Evolutionary conservation across 2,113 vertebrate species (phyloP), one percentile per base, ranked within the genome.

Genomic region (Burhinus bistriatus): DNA sequence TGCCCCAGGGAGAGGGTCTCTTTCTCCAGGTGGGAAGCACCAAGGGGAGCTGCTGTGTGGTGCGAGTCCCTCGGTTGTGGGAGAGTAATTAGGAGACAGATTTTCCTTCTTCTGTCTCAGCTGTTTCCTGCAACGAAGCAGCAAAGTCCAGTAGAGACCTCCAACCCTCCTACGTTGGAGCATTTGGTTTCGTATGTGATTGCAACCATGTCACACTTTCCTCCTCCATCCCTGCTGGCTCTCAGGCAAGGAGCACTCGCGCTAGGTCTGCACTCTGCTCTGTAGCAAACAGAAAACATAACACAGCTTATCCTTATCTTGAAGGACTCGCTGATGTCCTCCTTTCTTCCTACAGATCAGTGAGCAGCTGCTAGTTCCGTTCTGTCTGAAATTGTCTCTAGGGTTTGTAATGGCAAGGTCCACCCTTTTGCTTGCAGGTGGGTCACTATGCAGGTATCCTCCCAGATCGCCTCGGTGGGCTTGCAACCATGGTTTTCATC

Each of bases 131-230:
- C 18, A 69, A 26, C 1, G 0, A 64, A 73, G 19, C 25, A 59
- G 32, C 25, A 77, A 84, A 82, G 30, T 15, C 17, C 30, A 23
- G 34, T 6, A 44, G 30, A 75, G 7, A 40, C 15, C 17, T 80
- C 25, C 40, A 11, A 6, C 0, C 17, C 19, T 80, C 21, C 40
- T 9, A 5, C 0, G 0, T 3, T 7, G 12, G 5, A 62, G 4
- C 32, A 7, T 12, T 57, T 36, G 9, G 7, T 54, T n/a, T 71
- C 3, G 2, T 16, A 29, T 0, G 1, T 1, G 14, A 6, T 9
- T n/a, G 29, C 32, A 62, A 19, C 52, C 4, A 4, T 7, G 8
- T n/a, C 4, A 1, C 23, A 3, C 17, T 68, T 49, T 12, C 22
- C 32, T 26, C 52, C 52, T 64, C 25, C 57, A 8, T 10, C 25